Conservation (phyloP, 2,888 invertebrate genomes). For the Magallana nippona region DNA sequence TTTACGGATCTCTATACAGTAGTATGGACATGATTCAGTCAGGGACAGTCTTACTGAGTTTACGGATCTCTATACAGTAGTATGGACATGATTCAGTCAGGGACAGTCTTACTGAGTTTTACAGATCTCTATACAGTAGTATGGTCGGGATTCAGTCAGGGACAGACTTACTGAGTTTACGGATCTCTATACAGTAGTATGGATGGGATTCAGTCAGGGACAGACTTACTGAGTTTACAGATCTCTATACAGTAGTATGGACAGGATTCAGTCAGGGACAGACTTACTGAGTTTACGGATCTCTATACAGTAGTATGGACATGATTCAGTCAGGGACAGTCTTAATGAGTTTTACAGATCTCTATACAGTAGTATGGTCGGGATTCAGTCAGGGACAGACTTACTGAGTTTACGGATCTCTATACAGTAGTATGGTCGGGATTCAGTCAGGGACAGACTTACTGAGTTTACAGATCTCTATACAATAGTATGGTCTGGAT, state of each 20-base stretch:
- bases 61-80: constrained; percentile 68
- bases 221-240: constrained; percentile 66
- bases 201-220: constrained; percentile 52
- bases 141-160: constrained; percentile 56
- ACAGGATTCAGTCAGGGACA: constrained; percentile 48
- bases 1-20: constrained; percentile 66
- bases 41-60: constrained; percentile 63
- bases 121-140: constrained; percentile 68
- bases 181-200: constrained; percentile 68
- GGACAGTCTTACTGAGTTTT: constrained; percentile 65
- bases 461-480: constrained; percentile 70
- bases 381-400: constrained; percentile 53
- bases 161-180: constrained; percentile 66
- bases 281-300: constrained; percentile 70
- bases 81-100: constrained; percentile 57
- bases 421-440: constrained; percentile 65
- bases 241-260: constrained; percentile 69
- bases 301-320: constrained; percentile 66
- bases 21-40: constrained; percentile 61
- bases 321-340: constrained; percentile 50
- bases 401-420: constrained; percentile 69
- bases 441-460: constrained; percentile 54
- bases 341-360: constrained; percentile 69
- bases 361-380: constrained; percentile 66
- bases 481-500: constrained; percentile 63